Evolutionary conservation across 2,113 vertebrate species (phyloP).

Genomic region (Acinonyx jubatus): DNA sequence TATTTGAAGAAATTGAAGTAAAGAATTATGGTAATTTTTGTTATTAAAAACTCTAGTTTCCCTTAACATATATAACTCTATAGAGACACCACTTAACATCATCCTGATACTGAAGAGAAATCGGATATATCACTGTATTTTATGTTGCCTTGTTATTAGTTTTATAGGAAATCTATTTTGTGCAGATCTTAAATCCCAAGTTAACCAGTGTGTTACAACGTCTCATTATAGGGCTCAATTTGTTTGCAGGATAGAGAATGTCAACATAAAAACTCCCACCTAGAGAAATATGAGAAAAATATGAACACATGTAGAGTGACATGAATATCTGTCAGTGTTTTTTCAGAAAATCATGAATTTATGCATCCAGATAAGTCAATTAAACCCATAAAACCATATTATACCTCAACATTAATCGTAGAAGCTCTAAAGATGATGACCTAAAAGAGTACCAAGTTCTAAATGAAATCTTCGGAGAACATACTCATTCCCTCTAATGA

Average conservation of each 20-base stretch:
- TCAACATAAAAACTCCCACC: neutral
- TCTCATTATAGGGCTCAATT: neutral
- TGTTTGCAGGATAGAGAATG: neutral
- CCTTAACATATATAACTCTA: neutral
- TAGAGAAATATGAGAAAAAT: constrained; percentile 6
- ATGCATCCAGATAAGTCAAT: neutral
- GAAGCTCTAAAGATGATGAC: neutral
- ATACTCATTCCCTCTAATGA: neutral
- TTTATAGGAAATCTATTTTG: neutral
- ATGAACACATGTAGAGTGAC: neutral
- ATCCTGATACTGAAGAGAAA: neutral
- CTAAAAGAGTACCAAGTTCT: neutral
- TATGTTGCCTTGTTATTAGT: neutral
- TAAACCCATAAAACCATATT: neutral
- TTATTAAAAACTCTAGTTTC: neutral
- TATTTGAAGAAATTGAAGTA: neutral
- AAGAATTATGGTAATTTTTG: neutral
- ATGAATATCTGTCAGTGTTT: neutral
- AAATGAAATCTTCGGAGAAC: neutral
- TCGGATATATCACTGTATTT: neutral
- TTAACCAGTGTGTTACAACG: neutral
- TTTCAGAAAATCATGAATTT: neutral
- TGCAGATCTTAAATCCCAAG: neutral
- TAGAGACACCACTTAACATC: neutral
- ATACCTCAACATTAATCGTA: neutral